A percentile compares a stretch with the other conserved stretches of the same genome.
phyloP scores from a whole-genome alignment of 2,113 vertebrate genomes.

The Anolis carolinensis region DNA sequence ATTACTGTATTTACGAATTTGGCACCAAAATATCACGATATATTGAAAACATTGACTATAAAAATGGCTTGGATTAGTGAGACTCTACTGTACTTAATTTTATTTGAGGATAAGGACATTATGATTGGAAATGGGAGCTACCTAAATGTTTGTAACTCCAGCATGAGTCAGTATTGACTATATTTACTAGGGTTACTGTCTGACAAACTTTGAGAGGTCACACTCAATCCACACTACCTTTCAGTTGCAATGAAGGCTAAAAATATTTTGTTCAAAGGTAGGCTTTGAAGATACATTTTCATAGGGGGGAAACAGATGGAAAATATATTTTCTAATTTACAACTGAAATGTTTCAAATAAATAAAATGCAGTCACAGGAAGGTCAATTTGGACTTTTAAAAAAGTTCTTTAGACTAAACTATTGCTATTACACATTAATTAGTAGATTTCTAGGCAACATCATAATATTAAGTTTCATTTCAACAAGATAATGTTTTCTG shows the following conservation, averaged over 20 bases:
- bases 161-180: no score
- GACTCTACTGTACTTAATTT: no score
- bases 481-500: constrained; percentile 58
- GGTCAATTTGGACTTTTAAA: neutral
- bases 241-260: neutral
- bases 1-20: no score
- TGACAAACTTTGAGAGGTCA: no score
- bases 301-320: no score
- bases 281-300: neutral
- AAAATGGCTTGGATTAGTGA: no score
- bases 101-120: neutral
- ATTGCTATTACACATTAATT: neutral
- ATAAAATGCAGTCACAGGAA: neutral
- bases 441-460: neutral
- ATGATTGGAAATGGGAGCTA: no score
- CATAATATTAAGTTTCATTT: constrained; percentile 28
- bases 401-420: neutral
- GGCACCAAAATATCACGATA: no score
- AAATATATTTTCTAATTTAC: neutral
- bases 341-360: neutral
- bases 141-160: no score
- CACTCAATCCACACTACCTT: no score
- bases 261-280: neutral
- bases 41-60: no score
- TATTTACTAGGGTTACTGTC: no score